Base-by-base conservation (phyloP, 2,888 invertebrate species). In the Agapetus fuscipes region DNA sequence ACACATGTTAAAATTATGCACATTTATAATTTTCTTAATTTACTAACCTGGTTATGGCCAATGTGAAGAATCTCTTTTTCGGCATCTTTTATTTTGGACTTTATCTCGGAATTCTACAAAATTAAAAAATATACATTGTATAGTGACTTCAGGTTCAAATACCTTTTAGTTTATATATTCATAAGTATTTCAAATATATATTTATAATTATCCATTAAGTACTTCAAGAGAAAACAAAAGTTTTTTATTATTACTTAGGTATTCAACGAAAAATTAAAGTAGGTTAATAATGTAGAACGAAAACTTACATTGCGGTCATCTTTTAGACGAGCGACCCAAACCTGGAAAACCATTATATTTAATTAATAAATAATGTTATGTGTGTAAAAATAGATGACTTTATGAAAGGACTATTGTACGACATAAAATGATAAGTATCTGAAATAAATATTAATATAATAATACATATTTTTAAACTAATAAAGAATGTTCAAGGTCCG, bases 1-100 rank as follows among this genome's bases (percentile, higher is more conserved):
- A n/a, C n/a, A n/a, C n/a, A n/a, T n/a, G n/a, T n/a, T n/a, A n/a
- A n/a, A n/a, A n/a, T n/a, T n/a, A n/a, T n/a, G n/a, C n/a, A n/a
- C n/a, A n/a, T n/a, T n/a, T n/a, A n/a, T n/a, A n/a, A n/a, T n/a
- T n/a, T n/a, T n/a, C n/a, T n/a, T n/a, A n/a, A n/a, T n/a, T 10
- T 36, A 61, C 67, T 66, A 62, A 75, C 76, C 66, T 76, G 77
- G 49, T 65, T 66, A 55, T 70, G 70, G 26, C 75, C 72, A 54
- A 76, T 66, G 7, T 66, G 58, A 47, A 75, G 60, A 39, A 77
- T 76, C 51, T 74, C 67, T 50, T 69, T 66, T 57, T 76, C 75
- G 46, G 75, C 72, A 52, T 74, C 73, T 53, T 64, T 64, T 29
- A 76, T 71, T 60, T 72, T 74, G 29, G 60, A 60, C 54, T 68